Conservation (phyloP, 2,797 vertebrate species). For the Apogon hyalosoma region DNA sequence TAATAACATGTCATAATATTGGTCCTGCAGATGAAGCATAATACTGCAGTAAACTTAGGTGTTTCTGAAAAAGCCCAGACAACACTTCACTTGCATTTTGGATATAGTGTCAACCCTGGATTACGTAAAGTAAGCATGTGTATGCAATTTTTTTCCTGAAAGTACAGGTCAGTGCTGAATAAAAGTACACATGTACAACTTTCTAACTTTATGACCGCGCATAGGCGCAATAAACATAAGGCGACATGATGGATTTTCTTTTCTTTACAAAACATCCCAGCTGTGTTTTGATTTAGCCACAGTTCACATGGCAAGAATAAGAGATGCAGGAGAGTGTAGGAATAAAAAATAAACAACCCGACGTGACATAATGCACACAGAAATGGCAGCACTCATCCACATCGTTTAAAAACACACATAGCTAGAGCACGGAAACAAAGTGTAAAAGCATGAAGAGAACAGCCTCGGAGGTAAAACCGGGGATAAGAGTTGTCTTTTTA, state of each 20-base stretch:
- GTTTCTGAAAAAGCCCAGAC: background rate
- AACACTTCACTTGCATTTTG: background rate
- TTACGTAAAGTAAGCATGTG: background rate
- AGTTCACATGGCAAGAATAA: constrained; percentile 17
- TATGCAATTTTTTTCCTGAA: background rate
- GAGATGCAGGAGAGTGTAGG: constrained; percentile 21
- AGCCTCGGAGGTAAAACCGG: constrained; percentile 24
- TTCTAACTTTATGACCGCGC: constrained; percentile 25
- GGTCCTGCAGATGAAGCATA: background rate
- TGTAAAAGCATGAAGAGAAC: constrained; percentile 8
- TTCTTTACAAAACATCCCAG: constrained; percentile 58
- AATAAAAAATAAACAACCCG: constrained; percentile 35
- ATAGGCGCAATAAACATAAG: constrained; percentile 37
- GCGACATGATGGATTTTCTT: constrained; percentile 44
- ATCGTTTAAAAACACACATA: constrained; percentile 18
- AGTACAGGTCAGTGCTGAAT: constrained; percentile 24
- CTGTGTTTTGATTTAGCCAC: constrained; percentile 52
- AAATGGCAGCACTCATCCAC: background rate
- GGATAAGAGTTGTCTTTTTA: constrained; percentile 59
- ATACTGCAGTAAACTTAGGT: background rate
- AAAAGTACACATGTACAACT: constrained; percentile 2
- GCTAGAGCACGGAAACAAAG: constrained; percentile 13
- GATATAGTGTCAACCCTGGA: background rate
- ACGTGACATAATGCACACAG: constrained; percentile 10
- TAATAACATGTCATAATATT: background rate